Conservation (phyloP, 2,888 invertebrate genomes). For the Iphiclides podalirius region DNA sequence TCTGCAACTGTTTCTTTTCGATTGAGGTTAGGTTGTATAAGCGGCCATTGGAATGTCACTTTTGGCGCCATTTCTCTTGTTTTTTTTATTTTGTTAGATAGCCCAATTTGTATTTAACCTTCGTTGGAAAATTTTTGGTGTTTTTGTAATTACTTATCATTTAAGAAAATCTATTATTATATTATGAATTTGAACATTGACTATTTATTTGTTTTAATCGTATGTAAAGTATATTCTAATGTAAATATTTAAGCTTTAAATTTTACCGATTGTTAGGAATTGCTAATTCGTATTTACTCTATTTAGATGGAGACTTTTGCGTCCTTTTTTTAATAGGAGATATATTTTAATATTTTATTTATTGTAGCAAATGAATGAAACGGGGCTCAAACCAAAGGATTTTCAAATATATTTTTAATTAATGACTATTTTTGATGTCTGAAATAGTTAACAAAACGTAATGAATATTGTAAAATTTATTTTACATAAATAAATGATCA, state of each 20-base stretch:
- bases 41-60: constrained; percentile 38
- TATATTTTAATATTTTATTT: constrained; percentile 9
- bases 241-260: constrained; percentile 3
- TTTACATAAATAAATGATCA: no score
- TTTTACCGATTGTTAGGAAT: constrained; percentile 5
- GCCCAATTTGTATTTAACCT: background rate
- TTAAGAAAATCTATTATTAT: constrained; percentile 5
- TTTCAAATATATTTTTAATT: background rate
- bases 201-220: constrained; percentile 8
- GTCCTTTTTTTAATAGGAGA: constrained; percentile 11
- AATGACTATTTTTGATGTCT: background rate
- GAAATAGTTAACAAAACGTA: no score
- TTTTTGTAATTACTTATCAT: constrained; percentile 19
- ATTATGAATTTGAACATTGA: constrained; percentile 5
- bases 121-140: background rate
- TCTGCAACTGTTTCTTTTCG: constrained; percentile 38
- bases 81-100: constrained; percentile 31
- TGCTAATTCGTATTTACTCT: background rate
- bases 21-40: constrained; percentile 29
- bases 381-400: constrained; percentile 1
- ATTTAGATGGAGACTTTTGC: constrained; percentile 11
- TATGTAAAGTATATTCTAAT: constrained; percentile 10
- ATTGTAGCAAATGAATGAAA: constrained; percentile 8
- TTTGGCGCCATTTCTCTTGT: constrained; percentile 34
- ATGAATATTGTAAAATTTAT: no score